Percentiles rank a stretch among this genome's conserved stretches.
Evolutionary conservation across 92 coral and sea anemone genomes (phyloP).

Genomic region (Phenganax marumi): DNA sequence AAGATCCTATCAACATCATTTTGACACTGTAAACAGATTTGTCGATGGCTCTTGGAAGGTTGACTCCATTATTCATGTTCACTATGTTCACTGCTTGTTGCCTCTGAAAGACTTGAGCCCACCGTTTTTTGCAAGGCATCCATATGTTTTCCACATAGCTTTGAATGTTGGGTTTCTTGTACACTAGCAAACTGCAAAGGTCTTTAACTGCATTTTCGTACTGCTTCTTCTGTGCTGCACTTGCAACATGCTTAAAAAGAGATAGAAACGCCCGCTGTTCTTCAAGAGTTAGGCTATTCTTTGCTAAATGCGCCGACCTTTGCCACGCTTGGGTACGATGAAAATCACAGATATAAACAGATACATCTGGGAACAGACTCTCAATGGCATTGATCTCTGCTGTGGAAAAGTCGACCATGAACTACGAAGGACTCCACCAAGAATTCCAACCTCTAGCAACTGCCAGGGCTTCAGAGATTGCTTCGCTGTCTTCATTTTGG

Average conservation of each 20-base stretch:
- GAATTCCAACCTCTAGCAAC: slow-evolving; percentile 47
- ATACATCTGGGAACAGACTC: slow-evolving; percentile 46
- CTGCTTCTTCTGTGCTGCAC: slow-evolving; percentile 31
- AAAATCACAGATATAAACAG: slow-evolving; percentile 57
- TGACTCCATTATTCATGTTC: slow-evolving; percentile 62
- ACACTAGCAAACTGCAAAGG: slow-evolving; percentile 35
- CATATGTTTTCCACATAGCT: slow-evolving; percentile 53
- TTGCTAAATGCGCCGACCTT: slow-evolving; percentile 44
- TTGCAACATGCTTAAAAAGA: slow-evolving; percentile 46
- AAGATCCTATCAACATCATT: slow-evolving; percentile 56
- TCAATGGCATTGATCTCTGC: slow-evolving; percentile 60
- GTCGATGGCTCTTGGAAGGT: slow-evolving; percentile 58
- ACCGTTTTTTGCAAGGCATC: slow-evolving; percentile 53
- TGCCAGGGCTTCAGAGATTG: slow-evolving; percentile 45
- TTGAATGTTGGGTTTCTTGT: slow-evolving; percentile 29
- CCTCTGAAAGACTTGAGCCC: slow-evolving; percentile 61
- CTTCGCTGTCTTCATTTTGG: slow-evolving; percentile 42
- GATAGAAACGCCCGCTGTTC: slow-evolving; percentile 48
- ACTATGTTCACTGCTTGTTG: slow-evolving; percentile 60
- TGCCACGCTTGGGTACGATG: slow-evolving; percentile 50
- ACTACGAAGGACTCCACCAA: slow-evolving; percentile 49
- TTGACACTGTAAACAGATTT: slow-evolving; percentile 67
- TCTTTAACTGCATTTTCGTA: slow-evolving; percentile 29
- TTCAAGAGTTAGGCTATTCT: slow-evolving; percentile 34
- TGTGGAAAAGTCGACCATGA: slow-evolving; percentile 56